Conservation (phyloP, 2,888 invertebrate genomes). For the Monochamus alternatus region DNA sequence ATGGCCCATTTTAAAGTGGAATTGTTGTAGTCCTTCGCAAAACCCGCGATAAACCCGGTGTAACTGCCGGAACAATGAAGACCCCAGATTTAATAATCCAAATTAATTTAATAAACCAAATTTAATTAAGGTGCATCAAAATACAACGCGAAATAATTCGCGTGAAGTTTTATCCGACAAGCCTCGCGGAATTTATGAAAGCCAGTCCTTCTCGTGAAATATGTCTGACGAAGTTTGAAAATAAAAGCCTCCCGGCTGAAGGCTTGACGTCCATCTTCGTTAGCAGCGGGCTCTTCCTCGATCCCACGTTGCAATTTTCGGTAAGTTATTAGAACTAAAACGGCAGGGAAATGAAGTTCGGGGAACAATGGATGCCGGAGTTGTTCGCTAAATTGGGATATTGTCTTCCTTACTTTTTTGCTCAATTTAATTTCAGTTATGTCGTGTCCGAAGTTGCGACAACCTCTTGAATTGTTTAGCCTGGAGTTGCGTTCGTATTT, state of each 20-base stretch:
- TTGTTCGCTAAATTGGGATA: background rate
- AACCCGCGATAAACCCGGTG: background rate
- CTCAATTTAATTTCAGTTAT: too few species aligned
- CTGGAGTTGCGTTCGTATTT: background rate
- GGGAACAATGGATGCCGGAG: background rate
- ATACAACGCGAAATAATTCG: slow-evolving; percentile 34
- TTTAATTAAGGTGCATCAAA: slow-evolving; percentile 22
- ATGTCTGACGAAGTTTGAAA: slow-evolving; percentile 34
- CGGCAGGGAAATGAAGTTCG: background rate
- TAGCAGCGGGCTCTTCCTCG: background rate
- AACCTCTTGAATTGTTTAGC: too few species aligned
- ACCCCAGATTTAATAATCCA: background rate
- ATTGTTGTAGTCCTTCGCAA: background rate
- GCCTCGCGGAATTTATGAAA: slow-evolving; percentile 40
- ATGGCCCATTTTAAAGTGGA: too few species aligned
- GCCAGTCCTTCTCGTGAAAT: slow-evolving; percentile 37
- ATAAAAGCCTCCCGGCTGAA: slow-evolving; percentile 20
- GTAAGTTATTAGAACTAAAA: slow-evolving; percentile 17
- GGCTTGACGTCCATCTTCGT: slow-evolving; percentile 22
- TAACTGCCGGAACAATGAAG: background rate
- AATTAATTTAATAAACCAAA: background rate
- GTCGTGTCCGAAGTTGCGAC: too few species aligned
- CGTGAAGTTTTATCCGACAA: slow-evolving; percentile 34
- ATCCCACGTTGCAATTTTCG: slow-evolving; percentile 3
- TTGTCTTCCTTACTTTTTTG: background rate